Conservation (phyloP, 2,113 vertebrate species). For the Macquaria ambigua region DNA sequence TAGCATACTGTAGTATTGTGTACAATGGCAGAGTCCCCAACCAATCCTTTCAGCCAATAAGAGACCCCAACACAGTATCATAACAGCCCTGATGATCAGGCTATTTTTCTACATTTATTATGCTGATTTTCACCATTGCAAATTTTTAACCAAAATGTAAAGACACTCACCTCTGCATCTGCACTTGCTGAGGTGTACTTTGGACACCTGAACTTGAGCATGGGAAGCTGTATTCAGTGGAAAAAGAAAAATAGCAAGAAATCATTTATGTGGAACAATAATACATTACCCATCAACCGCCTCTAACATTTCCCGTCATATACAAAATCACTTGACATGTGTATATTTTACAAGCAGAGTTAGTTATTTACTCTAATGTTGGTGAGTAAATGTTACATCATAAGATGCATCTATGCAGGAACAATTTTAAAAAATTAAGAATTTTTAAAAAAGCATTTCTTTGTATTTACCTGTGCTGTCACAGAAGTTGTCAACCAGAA, state of each 20-base stretch:
- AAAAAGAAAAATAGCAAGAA: constrained; percentile 17
- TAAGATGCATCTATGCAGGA: rapidly evolving
- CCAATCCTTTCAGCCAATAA: neutral
- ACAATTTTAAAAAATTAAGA: neutral
- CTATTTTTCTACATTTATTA: neutral
- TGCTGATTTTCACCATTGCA: neutral
- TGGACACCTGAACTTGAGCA: neutral
- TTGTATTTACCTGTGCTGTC: constrained; percentile 62
- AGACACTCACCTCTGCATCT: constrained; percentile 65
- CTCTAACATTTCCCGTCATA: neutral
- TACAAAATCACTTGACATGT: neutral
- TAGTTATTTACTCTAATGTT: neutral
- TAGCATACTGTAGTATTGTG: neutral
- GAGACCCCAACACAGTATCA: neutral
- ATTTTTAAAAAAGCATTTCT: neutral
- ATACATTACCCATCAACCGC: constrained; percentile 39
- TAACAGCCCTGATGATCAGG: neutral
- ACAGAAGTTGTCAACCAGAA: constrained; percentile 52
- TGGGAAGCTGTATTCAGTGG: constrained; percentile 23
- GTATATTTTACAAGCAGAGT: neutral
- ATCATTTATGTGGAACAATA: constrained; percentile 20
- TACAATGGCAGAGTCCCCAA: neutral
- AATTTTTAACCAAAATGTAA: constrained; percentile 12
- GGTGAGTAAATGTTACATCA: neutral
- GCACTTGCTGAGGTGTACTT: constrained; percentile 37